Evolutionary conservation across 2,888 invertebrate genomes (phyloP).

Genomic region (Anorthoa munda): DNA sequence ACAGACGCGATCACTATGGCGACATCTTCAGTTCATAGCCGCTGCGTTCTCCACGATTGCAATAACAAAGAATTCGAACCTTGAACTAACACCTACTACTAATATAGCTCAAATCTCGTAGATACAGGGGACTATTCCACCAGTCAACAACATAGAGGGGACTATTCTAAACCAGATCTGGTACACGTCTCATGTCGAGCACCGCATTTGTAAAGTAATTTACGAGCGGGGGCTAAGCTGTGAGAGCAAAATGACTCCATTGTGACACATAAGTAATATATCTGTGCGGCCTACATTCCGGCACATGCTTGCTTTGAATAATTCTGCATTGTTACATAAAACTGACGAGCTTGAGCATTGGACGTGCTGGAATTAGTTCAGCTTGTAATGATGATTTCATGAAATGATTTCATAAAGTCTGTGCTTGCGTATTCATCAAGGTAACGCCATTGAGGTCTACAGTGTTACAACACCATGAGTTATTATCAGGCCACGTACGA

Average conservation of each 20-base stretch:
- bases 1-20: conserved; percentile 10
- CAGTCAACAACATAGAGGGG: conserved; percentile 23
- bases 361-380: conserved; percentile 11
- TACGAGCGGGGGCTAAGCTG: conserved; percentile 53
- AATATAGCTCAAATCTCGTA: conserved; percentile 24
- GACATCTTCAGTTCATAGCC: not conserved
- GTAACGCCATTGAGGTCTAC: not conserved
- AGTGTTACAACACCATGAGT: conserved; percentile 4
- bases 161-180: conserved; percentile 54
- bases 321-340: conserved; percentile 49
- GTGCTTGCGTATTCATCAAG: not conserved
- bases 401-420: conserved; percentile 3
- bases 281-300: conserved; percentile 53
- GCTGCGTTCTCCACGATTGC: conserved; percentile 13
- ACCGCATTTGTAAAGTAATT: conserved; percentile 55
- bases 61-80: conserved; percentile 17
- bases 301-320: conserved; percentile 29
- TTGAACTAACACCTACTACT: conserved; percentile 56
- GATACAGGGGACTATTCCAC: conserved; percentile 24
- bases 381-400: not conserved
- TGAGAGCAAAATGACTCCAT: conserved; percentile 48
- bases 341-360: conserved; percentile 4
- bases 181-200: conserved; percentile 41
- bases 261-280: conserved; percentile 52
- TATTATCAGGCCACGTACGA: conserved; percentile 16